These are phyloP conservation scores for Myiothlypis chrysogaster DNA, from an alignment of 2,797 vertebrate genomes.

Conservation along the genomic window DNA sequence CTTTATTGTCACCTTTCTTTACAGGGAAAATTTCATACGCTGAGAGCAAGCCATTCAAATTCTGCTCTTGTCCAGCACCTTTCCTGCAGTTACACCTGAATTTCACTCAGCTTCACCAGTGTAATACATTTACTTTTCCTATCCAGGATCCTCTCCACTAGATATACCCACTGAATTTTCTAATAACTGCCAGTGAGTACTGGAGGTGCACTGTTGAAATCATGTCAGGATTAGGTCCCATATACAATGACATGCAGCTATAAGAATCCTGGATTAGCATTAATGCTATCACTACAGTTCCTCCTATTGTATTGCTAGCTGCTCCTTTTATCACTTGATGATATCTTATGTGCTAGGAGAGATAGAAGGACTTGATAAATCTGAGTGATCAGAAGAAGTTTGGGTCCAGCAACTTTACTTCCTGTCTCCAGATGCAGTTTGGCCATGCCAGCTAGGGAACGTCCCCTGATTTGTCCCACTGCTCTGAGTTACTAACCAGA, in stretches of 20 bases:
- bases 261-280: not conserved
- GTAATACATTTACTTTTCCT: not conserved
- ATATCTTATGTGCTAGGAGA: not conserved
- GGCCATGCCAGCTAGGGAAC: accelerated
- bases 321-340: not conserved
- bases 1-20: not conserved
- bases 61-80: not conserved
- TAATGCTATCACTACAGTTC: not conserved
- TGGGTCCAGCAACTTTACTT: not conserved
- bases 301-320: not conserved
- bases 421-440: not conserved
- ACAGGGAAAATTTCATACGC: not conserved
- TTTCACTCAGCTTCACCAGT: not conserved
- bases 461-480: not conserved
- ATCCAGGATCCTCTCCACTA: not conserved
- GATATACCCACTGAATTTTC: not conserved
- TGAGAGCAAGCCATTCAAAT: not conserved
- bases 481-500: not conserved
- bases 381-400: not conserved
- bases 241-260: not conserved
- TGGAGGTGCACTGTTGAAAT: not conserved
- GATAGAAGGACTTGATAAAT: not conserved
- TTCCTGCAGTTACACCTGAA: not conserved
- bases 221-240: not conserved
- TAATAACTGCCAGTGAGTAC: not conserved